phyloP scores from a whole-genome alignment of 2,113 vertebrate species.

The Lampris incognitus region DNA sequence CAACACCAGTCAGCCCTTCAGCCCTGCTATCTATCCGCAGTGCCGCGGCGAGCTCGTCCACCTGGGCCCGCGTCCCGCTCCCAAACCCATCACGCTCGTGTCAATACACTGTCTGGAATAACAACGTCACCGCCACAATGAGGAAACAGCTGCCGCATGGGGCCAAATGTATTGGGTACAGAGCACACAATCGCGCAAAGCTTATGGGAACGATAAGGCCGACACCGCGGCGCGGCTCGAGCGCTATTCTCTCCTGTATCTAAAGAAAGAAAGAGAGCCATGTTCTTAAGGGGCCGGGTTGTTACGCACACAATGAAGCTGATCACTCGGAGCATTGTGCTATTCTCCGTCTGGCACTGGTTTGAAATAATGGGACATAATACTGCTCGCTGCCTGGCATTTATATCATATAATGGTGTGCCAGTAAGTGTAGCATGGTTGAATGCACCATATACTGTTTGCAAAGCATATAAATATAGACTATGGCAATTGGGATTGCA shows the following conservation, averaged over 20 bases:
- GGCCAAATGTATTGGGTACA: neutral
- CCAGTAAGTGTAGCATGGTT: conserved; percentile 51
- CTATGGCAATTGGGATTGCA: conserved; percentile 34
- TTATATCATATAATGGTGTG: conserved; percentile 49
- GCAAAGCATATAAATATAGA: conserved; percentile 33
- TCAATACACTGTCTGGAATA: conserved; percentile 36
- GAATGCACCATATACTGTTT: conserved; percentile 52
- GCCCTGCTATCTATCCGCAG: conserved; percentile 28
- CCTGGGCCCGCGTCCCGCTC: conserved; percentile 36
- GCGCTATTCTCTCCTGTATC: conserved; percentile 46
- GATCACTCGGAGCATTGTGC: conserved; percentile 55
- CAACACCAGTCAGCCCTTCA: neutral
- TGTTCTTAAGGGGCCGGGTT: conserved; percentile 51
- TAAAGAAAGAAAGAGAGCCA: conserved; percentile 25
- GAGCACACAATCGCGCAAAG: conserved; percentile 5
- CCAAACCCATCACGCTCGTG: conserved; percentile 19
- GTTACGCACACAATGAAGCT: conserved; percentile 58
- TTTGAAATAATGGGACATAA: conserved; percentile 56
- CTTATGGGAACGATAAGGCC: conserved; percentile 43
- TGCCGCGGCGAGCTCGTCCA: conserved; percentile 44
- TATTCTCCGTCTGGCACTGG: conserved; percentile 42
- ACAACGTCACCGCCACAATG: conserved; percentile 44
- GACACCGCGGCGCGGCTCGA: conserved; percentile 6
- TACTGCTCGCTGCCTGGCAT: conserved; percentile 44
- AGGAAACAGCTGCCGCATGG: conserved; percentile 12